phyloP scores from a whole-genome alignment of 2,113 vertebrate species.

The Dasyprocta punctata region DNA sequence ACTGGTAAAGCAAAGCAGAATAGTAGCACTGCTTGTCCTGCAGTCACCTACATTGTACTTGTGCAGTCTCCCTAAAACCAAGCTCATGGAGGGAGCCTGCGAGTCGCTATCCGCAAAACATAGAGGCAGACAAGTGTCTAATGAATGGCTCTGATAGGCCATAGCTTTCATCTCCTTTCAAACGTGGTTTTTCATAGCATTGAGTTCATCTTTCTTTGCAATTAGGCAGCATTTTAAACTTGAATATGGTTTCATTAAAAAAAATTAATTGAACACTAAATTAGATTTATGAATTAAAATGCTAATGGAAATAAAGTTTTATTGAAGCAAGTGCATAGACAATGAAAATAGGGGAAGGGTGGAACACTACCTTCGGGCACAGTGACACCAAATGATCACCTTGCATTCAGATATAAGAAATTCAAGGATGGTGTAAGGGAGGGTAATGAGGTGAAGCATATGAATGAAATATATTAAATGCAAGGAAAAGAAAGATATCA shows the following conservation, averaged over 20 bases:
- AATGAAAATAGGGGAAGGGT: not conserved
- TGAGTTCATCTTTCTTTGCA: not conserved
- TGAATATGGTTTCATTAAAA: not conserved
- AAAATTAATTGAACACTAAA: not conserved
- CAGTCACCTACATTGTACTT: not conserved
- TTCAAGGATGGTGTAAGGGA: not conserved
- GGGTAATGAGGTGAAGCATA: not conserved
- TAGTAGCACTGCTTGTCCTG: not conserved
- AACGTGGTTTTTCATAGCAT: not conserved
- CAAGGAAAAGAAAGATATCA: not conserved
- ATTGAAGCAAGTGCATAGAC: not conserved
- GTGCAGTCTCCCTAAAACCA: not conserved
- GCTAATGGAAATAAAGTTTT: not conserved
- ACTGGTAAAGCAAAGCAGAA: not conserved
- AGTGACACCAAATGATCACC: not conserved
- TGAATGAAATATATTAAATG: not conserved
- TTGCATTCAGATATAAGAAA: not conserved
- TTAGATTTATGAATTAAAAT: not conserved
- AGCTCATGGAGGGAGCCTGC: not conserved
- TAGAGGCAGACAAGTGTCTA: not conserved
- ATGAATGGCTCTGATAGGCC: not conserved
- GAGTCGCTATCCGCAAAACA: not conserved
- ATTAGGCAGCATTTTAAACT: not conserved
- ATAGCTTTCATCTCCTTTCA: not conserved
- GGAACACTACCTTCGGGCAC: not conserved